Percentiles rank a stretch among this genome's conserved stretches.
Evolutionary conservation across 2,888 invertebrate genomes (phyloP).

Genomic region (Cacoxenus indagator): DNA sequence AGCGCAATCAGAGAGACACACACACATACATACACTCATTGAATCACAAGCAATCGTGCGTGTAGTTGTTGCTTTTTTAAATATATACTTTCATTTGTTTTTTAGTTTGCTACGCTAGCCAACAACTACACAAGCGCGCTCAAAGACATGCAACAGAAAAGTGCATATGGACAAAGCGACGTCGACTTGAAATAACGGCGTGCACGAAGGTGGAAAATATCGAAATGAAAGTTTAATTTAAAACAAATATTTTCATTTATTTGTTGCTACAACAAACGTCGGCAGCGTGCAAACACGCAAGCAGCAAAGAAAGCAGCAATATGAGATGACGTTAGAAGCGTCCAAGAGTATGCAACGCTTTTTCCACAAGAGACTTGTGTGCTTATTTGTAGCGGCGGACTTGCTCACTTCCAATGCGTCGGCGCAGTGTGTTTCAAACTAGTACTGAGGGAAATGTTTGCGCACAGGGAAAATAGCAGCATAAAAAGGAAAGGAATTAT

Average conservation of each 20-base stretch:
- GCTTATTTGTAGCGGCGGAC: neutral
- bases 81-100: constrained; percentile 15
- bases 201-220: too few relatives aligned
- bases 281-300: neutral
- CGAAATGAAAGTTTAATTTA: constrained; percentile 20
- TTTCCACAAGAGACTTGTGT: neutral
- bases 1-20: neutral
- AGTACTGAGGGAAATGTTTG: constrained; percentile 6
- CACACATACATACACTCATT: neutral
- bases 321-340: constrained; percentile 4
- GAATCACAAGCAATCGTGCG: neutral
- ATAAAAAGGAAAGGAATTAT: neutral
- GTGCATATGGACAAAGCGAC: too few relatives aligned
- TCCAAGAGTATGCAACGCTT: constrained; percentile 11
- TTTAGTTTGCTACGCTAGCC: constrained; percentile 12
- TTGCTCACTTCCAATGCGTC: constrained; percentile 51
- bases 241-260: constrained; percentile 24
- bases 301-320: neutral
- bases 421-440: constrained; percentile 41
- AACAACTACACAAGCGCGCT: constrained; percentile 11
- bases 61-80: neutral
- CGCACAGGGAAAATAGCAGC: neutral
- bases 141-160: neutral
- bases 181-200: neutral
- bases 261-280: neutral